These are phyloP conservation scores for Phalacrocorax aristotelis DNA, from an alignment of 2,113 vertebrate genomes.

Conservation along the genomic window DNA sequence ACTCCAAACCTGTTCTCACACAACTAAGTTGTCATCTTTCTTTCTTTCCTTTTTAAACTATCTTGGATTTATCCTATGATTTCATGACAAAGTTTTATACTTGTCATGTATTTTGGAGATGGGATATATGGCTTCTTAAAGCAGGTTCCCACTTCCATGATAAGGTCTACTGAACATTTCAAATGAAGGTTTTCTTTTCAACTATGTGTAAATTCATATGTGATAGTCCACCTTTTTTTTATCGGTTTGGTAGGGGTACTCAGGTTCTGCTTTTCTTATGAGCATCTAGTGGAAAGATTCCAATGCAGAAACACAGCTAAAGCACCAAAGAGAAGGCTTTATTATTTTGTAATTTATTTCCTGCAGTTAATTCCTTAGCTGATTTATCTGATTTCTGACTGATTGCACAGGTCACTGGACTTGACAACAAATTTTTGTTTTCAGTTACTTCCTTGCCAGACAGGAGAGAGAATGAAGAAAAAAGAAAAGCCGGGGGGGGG, in stretches of 20 bases:
- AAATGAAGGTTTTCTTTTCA: background rate
- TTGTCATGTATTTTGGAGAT: background rate
- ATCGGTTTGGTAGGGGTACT: background rate
- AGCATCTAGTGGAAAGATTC: background rate
- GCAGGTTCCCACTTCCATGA: background rate
- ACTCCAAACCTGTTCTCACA: background rate
- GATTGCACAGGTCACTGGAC: background rate
- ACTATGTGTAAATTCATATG: background rate
- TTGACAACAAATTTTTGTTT: background rate
- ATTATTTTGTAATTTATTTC: background rate
- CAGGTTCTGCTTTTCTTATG: background rate
- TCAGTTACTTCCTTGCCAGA: background rate
- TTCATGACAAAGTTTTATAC: background rate
- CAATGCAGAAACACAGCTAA: background rate
- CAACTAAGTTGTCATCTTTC: background rate
- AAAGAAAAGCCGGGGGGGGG: too few species aligned
- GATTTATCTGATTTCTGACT: constrained; percentile 1
- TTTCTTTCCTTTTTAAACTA: background rate
- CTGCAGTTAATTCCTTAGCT: background rate
- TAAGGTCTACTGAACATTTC: background rate
- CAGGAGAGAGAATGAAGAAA: too few species aligned
- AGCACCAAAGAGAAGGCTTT: background rate
- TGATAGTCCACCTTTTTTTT: background rate
- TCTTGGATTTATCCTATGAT: background rate
- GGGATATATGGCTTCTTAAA: background rate